Evolutionary conservation across 2,113 vertebrate genomes (phyloP).

Genomic region (Hippoglossus stenolepis): DNA sequence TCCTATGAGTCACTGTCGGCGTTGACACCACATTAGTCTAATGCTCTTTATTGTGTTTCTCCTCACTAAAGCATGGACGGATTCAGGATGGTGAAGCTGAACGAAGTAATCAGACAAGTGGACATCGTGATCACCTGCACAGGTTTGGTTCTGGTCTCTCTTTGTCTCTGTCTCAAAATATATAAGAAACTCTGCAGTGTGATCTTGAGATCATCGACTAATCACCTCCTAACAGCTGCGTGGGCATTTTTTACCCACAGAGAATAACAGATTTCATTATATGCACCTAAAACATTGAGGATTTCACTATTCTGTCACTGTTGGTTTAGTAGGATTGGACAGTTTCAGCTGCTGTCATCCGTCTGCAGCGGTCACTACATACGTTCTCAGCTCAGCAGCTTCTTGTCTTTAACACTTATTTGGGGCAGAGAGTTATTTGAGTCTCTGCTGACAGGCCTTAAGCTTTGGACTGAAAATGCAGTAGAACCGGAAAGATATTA

Average conservation of each 20-base stretch:
- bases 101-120: constrained; percentile 96
- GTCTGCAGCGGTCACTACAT: constrained; percentile 32
- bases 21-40: background rate
- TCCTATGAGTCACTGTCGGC: rapidly evolving
- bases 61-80: constrained; percentile 91
- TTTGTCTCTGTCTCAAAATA: background rate
- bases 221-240: too few relatives aligned
- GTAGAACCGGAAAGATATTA: constrained; percentile 21
- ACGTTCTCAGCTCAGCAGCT: constrained; percentile 26
- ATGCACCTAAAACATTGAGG: background rate
- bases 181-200: background rate
- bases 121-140: constrained; percentile 99
- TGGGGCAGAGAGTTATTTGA: constrained; percentile 41
- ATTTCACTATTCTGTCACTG: background rate
- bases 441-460: constrained; percentile 26
- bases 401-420: constrained; percentile 29
- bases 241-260: too few relatives aligned
- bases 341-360: background rate
- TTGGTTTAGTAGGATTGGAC: background rate
- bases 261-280: too few relatives aligned
- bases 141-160: constrained; percentile 75
- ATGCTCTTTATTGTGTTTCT: constrained; percentile 8
- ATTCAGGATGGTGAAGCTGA: constrained; percentile 97
- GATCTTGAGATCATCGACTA: too few relatives aligned
- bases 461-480: background rate